A percentile compares a stretch with the other conserved stretches of the same genome.
Evolutionary conservation across 2,113 vertebrate genomes (phyloP).

Genomic region (Oryzias melastigma): DNA sequence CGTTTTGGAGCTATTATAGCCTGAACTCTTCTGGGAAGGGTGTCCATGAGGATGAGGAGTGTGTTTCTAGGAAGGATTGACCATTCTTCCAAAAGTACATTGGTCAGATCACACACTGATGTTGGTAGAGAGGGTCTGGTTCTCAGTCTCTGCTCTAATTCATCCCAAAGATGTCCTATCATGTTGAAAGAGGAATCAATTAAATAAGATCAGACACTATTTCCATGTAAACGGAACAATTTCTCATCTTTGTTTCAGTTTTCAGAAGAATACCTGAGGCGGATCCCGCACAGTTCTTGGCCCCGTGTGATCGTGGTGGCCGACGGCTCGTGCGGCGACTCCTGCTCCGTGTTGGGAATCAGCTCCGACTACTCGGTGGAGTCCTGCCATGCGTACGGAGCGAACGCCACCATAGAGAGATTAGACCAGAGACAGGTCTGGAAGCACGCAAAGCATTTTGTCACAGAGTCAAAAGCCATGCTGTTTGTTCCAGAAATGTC

Average conservation of each 20-base stretch:
- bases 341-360: slow-evolving; percentile 77
- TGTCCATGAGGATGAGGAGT: too few relatives aligned
- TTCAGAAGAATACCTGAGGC: slow-evolving; percentile 72
- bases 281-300: slow-evolving; percentile 62
- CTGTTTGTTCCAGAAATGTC: too few relatives aligned
- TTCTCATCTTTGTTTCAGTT: slow-evolving; percentile 53
- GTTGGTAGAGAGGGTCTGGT: too few relatives aligned
- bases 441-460: background rate
- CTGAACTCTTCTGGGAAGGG: too few relatives aligned
- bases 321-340: slow-evolving; percentile 76
- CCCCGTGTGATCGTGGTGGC: slow-evolving; percentile 74
- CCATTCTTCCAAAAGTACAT: too few relatives aligned
- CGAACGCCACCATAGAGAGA: slow-evolving; percentile 75
- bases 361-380: slow-evolving; percentile 74
- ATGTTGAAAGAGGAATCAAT: background rate
- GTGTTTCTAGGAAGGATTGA: too few relatives aligned
- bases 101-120: too few relatives aligned
- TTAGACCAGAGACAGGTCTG: slow-evolving; percentile 78
- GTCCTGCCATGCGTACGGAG: slow-evolving; percentile 76
- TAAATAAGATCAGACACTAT: background rate
- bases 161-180: too few relatives aligned
- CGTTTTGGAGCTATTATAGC: too few relatives aligned
- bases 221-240: background rate
- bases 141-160: too few relatives aligned
- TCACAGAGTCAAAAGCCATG: too few relatives aligned